Conservation (phyloP, 2,888 invertebrate species). For the Rotaria macrura region DNA sequence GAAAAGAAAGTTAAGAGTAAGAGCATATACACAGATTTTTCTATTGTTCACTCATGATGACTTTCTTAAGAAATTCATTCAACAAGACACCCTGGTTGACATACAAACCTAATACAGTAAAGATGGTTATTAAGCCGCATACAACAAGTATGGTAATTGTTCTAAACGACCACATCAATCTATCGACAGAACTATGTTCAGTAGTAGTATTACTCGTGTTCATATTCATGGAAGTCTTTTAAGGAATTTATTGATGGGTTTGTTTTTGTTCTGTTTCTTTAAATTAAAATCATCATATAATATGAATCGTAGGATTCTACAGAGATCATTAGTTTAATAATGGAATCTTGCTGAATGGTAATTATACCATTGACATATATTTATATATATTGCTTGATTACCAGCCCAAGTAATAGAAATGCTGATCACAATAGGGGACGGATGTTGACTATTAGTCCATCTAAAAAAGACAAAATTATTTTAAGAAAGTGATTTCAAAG, state of each 20-base stretch:
- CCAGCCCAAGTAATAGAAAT: too few species aligned
- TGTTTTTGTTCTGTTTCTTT: neutral
- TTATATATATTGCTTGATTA: neutral
- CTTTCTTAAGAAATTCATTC: too few species aligned
- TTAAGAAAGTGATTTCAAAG: too few species aligned
- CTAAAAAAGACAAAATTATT: neutral
- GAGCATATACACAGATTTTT: too few species aligned
- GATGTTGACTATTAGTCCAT: neutral
- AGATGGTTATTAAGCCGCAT: neutral
- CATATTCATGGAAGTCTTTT: neutral
- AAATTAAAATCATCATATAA: neutral
- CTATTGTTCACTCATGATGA: too few species aligned
- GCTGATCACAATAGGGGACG: neutral
- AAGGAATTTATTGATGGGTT: neutral
- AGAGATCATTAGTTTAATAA: neutral
- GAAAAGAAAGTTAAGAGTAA: neutral
- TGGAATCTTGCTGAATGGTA: too few species aligned
- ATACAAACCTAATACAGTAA: neutral
- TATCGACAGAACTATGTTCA: neutral
- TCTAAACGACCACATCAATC: neutral
- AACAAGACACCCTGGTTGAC: too few species aligned
- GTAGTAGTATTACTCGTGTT: neutral
- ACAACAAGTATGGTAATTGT: neutral
- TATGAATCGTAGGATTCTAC: neutral
- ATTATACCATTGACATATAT: too few species aligned